Evolutionary conservation across 2,113 vertebrate species (phyloP), one percentile per base, ranked within the genome.

Genomic region (Hyperoodon ampullatus): DNA sequence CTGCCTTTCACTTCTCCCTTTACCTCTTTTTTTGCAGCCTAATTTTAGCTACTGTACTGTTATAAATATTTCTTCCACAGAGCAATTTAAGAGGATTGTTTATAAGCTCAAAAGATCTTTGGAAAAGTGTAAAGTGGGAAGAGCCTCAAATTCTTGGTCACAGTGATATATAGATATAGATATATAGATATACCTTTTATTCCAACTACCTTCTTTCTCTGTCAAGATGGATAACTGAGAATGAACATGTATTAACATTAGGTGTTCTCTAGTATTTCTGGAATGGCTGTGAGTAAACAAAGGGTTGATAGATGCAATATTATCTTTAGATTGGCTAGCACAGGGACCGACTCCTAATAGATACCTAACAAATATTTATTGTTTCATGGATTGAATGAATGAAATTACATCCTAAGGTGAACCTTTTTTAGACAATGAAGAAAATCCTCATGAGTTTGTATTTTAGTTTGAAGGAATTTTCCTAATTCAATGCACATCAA

Each of bases 401-500:
- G 35, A 63, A 77, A 88, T 88, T 84, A 50, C 47, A 78, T 9
- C 14, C 33, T 50, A 60, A 65, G 24, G 19, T 93, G 16, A 72
- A 65, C 53, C 58, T 92, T 85, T 50, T 90, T 12, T 68, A 78
- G 91, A n/a, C 2, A 70, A 66, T 94, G 42, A 86, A 89, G 26
- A 60, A 81, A 94, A 78, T 68, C n/a, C 13, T 87, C 16, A 44
- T 72, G 63, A 66, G 55, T 90, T 58, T 90, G 24, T 78, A 61
- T 84, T 80, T 60, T 91, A 74, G 75, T 92, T 90, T 68, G 89
- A 93, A 61, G 28, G 66, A 7, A 72, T 71, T 82, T 94, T 71
- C 55, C 63, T n/a, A 83, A 44, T 23, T 14, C n/a, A 60, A 0
- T 42, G 23, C 39, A 35, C 28, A 12, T 72, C 33, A 35, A 8